Conservation (phyloP, 2,113 vertebrate species). For the Tympanuchus pallidicinctus region DNA sequence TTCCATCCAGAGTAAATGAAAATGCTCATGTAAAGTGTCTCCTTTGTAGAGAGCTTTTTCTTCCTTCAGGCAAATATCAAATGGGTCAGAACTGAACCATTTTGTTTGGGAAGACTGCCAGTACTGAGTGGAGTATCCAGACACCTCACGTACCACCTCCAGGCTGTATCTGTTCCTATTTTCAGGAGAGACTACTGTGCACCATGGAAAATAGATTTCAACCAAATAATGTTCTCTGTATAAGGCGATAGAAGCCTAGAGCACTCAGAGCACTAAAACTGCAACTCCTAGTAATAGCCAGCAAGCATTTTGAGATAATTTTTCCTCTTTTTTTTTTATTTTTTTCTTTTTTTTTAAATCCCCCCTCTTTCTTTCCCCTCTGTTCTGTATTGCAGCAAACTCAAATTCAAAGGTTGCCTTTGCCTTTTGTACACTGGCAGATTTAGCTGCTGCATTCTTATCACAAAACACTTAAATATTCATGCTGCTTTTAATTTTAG, state of each 20-base stretch:
- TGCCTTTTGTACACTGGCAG: slow-evolving; percentile 15
- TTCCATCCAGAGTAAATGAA: neutral
- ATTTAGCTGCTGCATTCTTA: slow-evolving; percentile 2
- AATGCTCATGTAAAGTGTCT: neutral
- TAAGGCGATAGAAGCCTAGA: slow-evolving; percentile 12
- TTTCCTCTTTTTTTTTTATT: neutral
- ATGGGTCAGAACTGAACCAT: neutral
- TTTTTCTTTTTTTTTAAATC: neutral
- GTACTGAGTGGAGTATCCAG: neutral
- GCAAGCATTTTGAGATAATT: neutral
- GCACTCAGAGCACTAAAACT: neutral
- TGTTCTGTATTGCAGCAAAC: neutral
- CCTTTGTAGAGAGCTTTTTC: neutral
- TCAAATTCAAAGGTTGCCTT: slow-evolving; percentile 18
- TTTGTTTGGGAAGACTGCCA: neutral
- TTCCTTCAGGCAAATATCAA: neutral
- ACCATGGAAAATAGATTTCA: neutral
- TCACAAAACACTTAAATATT: slow-evolving; percentile 40
- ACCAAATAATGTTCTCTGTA: neutral
- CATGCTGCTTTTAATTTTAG: slow-evolving; percentile 32
- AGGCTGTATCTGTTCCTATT: slow-evolving; percentile 36
- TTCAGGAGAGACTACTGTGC: slow-evolving; percentile 8
- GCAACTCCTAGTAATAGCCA: neutral
- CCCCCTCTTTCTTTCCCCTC: neutral
- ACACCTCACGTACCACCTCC: neutral